phyloP scores from a whole-genome alignment of 2,113 vertebrate species.

The Chlamydotis undulata region DNA sequence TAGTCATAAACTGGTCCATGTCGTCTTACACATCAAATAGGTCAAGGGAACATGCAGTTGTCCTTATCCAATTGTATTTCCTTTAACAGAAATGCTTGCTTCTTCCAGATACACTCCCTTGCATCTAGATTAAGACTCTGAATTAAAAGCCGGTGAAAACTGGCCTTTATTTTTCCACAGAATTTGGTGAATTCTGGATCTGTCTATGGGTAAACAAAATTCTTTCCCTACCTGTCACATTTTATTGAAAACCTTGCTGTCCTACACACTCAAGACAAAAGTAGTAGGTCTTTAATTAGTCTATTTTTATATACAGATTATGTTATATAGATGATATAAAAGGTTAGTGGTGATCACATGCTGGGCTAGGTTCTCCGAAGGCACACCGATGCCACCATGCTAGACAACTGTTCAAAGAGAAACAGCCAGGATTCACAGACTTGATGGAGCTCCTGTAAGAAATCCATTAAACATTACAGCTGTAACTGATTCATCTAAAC shows the following conservation, averaged over 20 bases:
- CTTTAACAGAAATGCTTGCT: background rate
- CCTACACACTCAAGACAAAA: background rate
- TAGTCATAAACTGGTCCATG: background rate
- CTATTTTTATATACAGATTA: background rate
- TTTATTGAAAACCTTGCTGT: background rate
- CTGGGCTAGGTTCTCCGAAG: background rate
- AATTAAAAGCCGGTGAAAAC: background rate
- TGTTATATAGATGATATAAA: background rate
- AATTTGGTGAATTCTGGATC: background rate
- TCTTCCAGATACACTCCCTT: background rate
- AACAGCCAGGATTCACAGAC: background rate
- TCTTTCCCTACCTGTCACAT: background rate
- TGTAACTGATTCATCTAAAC: background rate
- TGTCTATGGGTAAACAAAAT: background rate
- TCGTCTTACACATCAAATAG: background rate
- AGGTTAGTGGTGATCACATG: background rate
- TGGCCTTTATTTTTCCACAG: background rate
- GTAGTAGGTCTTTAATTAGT: background rate
- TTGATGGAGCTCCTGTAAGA: background rate
- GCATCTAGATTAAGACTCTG: background rate
- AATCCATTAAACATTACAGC: background rate
- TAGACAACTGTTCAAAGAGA: background rate
- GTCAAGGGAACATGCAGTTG: background rate
- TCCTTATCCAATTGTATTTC: background rate
- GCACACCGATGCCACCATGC: background rate